phyloP scores from a whole-genome alignment of 2,888 invertebrate species.

The Tanypteryx hageni region DNA sequence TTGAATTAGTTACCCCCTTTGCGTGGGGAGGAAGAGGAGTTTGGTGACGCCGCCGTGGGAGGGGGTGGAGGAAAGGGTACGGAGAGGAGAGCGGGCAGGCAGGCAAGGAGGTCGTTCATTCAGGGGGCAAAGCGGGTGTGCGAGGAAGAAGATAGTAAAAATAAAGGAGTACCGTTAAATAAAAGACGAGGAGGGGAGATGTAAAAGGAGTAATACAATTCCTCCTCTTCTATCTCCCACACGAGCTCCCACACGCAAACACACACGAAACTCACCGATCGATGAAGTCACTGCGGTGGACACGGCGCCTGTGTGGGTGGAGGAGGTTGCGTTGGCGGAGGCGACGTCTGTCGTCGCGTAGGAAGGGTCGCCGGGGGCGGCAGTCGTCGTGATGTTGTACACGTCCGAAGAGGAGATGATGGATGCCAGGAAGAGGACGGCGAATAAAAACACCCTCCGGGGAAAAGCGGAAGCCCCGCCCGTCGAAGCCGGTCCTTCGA shows the following conservation, averaged over 20 bases:
- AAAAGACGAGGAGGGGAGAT: background rate
- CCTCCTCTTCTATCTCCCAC: background rate
- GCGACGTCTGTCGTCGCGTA: background rate
- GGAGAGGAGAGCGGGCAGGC: background rate
- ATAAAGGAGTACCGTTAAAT: background rate
- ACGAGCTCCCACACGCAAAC: no score
- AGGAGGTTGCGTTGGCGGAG: background rate
- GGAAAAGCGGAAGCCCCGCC: background rate
- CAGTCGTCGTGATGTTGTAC: slow-evolving; percentile 1
- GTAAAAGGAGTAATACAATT: background rate
- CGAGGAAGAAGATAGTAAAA: background rate
- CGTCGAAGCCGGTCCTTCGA: background rate
- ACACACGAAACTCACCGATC: slow-evolving; percentile 14
- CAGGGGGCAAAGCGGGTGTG: background rate
- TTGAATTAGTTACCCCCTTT: slow-evolving; percentile 1
- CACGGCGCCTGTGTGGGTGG: slow-evolving; percentile 10
- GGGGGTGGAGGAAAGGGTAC: no score
- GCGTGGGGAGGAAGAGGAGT: background rate
- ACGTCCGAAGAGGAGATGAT: background rate
- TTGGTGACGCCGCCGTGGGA: no score
- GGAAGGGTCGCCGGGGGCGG: background rate
- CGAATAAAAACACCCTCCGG: background rate
- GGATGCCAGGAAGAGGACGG: background rate
- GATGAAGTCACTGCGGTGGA: slow-evolving; percentile 17
- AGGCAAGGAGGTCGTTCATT: background rate